Base-by-base conservation (phyloP, 2,113 vertebrate genomes). In the Anolis sagrei region DNA sequence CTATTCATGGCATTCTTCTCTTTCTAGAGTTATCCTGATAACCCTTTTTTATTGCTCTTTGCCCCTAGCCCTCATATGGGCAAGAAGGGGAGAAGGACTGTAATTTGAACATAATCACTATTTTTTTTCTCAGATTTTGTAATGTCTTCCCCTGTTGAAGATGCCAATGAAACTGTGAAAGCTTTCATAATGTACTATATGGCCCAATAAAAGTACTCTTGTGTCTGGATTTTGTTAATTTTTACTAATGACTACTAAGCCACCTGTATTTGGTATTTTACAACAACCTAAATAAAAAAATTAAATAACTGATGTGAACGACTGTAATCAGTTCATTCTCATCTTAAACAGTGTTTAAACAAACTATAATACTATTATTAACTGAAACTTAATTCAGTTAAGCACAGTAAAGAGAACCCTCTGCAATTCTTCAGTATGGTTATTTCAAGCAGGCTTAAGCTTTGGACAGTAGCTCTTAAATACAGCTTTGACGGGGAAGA, bases 401-500 rank as follows among this genome's bases (percentile, higher is more conserved):
- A 81, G 21, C 44, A 32, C 8, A 27, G 1, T 54, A 5, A 58
- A 39, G 25, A 58, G 44, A 78, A n/a, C 11, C 0, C 8, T 7
- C 8, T 44, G 27, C 0, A 58, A 32, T 19, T 0, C 9, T 64
- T 82, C 76, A 0, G 54, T 11, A 54, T 39, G 19, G 16, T 64
- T 68, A 19, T 75, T 75, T 69, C n/a, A 44, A 54, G 78, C 69
- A 54, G 54, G 10, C 39, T 74, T 84, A 81, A 85, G 88, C 51
- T 10, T 70, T 72, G 3, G 0, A 32, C 7, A 2, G 6, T 0
- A 1, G 0, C 62, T 72, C 0, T 7, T 68, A 0, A 89, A 91
- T 91, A 86, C 89, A 90, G 90, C 90, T 90, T 81, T 82, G 5
- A 39, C 58, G 14, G 25, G 25, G 23, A 2, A 21, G 3, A 44